A percentile compares a stretch with the other conserved stretches of the same genome.
phyloP scores from a whole-genome alignment of 2,113 vertebrate species.

The Chaetorhynchus papuensis region DNA sequence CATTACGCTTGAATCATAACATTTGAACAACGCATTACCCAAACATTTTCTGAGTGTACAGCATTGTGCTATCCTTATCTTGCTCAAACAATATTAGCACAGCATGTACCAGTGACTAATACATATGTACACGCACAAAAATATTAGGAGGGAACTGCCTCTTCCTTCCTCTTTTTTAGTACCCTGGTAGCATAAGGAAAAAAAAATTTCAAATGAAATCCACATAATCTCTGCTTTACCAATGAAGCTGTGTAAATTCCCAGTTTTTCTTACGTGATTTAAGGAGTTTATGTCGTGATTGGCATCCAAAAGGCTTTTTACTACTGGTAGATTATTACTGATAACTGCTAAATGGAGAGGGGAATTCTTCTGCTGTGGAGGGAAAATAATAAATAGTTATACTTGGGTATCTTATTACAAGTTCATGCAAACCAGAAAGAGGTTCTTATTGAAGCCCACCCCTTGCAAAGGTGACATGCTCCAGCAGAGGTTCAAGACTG shows the following conservation, averaged over 20 bases:
- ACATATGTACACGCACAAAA: neutral
- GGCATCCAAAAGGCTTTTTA: conserved; percentile 77
- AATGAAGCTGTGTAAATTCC: neutral
- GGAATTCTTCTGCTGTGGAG: conserved; percentile 76
- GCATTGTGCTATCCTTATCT: neutral
- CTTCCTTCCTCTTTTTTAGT: neutral
- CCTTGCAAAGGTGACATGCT: neutral
- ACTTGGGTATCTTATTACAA: neutral
- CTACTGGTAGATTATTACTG: conserved; percentile 71
- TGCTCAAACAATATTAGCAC: neutral
- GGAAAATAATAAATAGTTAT: conserved; percentile 16
- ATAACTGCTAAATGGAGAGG: conserved; percentile 85
- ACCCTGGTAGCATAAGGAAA: neutral
- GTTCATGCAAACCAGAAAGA: neutral
- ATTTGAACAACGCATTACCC: neutral
- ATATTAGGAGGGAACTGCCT: neutral
- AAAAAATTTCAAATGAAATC: neutral
- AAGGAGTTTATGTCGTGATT: conserved; percentile 72
- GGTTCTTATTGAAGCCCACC: neutral
- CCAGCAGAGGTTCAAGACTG: neutral
- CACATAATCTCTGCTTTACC: neutral
- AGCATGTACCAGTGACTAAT: neutral
- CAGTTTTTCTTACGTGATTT: conserved; percentile 74
- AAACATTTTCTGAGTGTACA: neutral
- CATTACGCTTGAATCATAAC: neutral